Evolutionary conservation across 2,113 vertebrate genomes (phyloP).

Genomic region (Ictidomys tridecemlineatus): DNA sequence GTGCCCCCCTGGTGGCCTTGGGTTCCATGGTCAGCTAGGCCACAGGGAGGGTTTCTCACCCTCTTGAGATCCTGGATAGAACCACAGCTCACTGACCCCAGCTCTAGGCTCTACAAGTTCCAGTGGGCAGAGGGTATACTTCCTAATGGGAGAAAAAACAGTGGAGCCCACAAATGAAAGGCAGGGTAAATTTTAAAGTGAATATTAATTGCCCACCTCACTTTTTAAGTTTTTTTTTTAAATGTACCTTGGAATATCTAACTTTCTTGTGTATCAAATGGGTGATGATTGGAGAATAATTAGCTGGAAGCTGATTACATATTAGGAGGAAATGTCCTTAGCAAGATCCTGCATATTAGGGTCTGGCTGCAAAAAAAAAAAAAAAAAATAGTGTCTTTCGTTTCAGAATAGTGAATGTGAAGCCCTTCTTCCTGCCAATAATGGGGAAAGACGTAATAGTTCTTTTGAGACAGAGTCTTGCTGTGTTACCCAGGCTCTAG

Average conservation of each 20-base stretch:
- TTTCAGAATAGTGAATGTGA: not conserved
- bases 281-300: not conserved
- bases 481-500: not conserved
- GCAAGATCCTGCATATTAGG: too few relatives aligned
- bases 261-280: not conserved
- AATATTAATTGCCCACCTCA: not conserved
- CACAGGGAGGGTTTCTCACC: not conserved
- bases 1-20: not conserved
- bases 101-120: not conserved
- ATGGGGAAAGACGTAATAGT: not conserved
- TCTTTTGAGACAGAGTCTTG: not conserved
- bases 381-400: not conserved
- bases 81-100: not conserved
- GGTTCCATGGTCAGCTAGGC: not conserved
- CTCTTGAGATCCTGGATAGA: not conserved
- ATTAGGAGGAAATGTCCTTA: too few relatives aligned
- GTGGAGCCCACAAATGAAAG: too few relatives aligned
- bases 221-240: not conserved
- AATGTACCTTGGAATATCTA: not conserved
- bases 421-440: not conserved
- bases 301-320: not conserved
- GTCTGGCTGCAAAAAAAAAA: not conserved
- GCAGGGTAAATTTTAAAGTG: not conserved
- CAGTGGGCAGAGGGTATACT: not conserved
- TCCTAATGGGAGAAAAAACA: too few relatives aligned